Base-by-base conservation (phyloP, 2,113 vertebrate genomes). In the Chaenogobius annularis region DNA sequence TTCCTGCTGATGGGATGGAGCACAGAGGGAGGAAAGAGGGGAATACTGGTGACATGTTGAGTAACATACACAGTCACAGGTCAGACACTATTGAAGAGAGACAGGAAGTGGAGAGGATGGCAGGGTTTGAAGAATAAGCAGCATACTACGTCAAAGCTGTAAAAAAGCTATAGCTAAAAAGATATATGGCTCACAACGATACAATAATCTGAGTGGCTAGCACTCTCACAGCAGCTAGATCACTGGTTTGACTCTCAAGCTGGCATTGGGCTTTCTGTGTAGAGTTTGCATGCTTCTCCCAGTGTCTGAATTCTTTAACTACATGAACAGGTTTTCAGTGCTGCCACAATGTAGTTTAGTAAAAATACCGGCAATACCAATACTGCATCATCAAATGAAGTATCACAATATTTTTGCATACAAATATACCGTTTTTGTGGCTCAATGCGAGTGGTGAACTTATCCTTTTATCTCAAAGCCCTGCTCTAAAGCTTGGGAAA, bases 1-100 rank as follows among this genome's bases (percentile, higher is more conserved):
- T 90, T 92, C 87, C 88, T 87, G 82, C 68, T 35, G 35, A 40
- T 62, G 83, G 68, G 64, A 76, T 72, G 37, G 59, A 70, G 72
- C 47, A 35, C 61, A 69, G 74, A 70, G 64, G 70, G 55, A 73
- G 62, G 69, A 64, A 44, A 75, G 71, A 70, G 74, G 66, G 17
- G 22, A 56, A 43, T 75, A 67, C 55, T 68, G 75, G 79, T 66
- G 65, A 15, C 13, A 12, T 46, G 59, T 74, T 69, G 81, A 81
- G 71, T 65, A 15, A 82, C 55, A 26, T 8, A 69, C 62, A 40
- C 31, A 73, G 66, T 1, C 17, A 0, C 37, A 63, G 65, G 77
- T 43, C 69, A 23, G 74, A 80, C 81, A 63, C 73, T 81, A 68
- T 65, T 59, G 52, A 64, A 67, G 82, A 73, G 78, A 76, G 77